Conservation (phyloP, 2,888 invertebrate genomes). For the Venustoraphidia nigricollis region DNA sequence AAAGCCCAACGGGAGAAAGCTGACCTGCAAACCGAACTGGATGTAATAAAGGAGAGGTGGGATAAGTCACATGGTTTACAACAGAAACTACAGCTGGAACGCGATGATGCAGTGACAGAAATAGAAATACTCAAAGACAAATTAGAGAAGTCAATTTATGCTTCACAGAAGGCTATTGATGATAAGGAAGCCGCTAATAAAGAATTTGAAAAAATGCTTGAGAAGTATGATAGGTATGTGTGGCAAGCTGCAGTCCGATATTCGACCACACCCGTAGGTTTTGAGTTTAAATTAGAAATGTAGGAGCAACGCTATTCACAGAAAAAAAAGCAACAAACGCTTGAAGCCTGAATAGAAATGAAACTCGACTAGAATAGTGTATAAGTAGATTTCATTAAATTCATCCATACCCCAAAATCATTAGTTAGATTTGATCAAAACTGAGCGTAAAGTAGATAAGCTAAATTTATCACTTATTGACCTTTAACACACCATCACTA, state of each 20-base stretch:
- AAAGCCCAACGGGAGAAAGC: conserved; percentile 76
- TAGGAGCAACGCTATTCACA: too few relatives aligned
- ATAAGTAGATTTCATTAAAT: too few relatives aligned
- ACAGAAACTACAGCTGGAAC: conserved; percentile 73
- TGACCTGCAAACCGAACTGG: conserved; percentile 69
- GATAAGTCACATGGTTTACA: conserved; percentile 74
- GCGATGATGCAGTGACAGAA: conserved; percentile 73
- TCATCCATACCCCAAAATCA: too few relatives aligned
- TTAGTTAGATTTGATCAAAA: too few relatives aligned
- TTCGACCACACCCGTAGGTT: too few relatives aligned
- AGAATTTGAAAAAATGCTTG: conserved; percentile 83
- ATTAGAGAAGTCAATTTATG: conserved; percentile 71
- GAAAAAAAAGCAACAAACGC: too few relatives aligned
- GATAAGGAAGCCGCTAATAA: conserved; percentile 79
- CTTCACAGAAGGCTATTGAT: conserved; percentile 69
- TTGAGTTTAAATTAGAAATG: too few relatives aligned
- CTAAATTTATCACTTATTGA: too few relatives aligned
- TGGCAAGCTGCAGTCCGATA: not conserved
- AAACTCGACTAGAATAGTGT: too few relatives aligned
- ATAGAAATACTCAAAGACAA: conserved; percentile 79
- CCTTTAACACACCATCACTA: too few relatives aligned
- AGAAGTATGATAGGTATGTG: conserved; percentile 73
- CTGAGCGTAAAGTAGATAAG: too few relatives aligned
- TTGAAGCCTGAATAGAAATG: too few relatives aligned
- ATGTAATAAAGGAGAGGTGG: conserved; percentile 74